Evolutionary conservation across 2,797 vertebrate genomes (phyloP).

Genomic region (Coendou prehensilis): DNA sequence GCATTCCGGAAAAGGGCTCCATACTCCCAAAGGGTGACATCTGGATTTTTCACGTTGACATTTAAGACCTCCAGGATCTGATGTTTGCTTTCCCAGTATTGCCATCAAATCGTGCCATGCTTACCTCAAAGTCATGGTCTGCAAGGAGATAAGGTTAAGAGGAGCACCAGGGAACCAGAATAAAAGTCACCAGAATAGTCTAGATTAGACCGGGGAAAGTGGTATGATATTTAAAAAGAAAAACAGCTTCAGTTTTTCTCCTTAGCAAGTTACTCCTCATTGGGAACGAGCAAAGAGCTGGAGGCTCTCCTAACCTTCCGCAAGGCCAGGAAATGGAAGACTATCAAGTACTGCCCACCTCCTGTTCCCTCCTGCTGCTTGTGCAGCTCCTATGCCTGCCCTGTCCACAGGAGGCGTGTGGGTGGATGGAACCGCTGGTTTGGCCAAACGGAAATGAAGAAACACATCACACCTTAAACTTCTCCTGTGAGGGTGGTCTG

Average conservation of each 20-base stretch:
- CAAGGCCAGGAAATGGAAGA: neutral
- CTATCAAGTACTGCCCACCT: too few relatives aligned
- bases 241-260: neutral
- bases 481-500: fast-evolving
- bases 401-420: fast-evolving
- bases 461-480: neutral
- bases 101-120: neutral
- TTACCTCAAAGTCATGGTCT: neutral
- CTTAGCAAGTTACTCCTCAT: neutral
- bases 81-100: neutral
- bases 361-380: neutral
- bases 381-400: fast-evolving
- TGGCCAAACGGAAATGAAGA: neutral
- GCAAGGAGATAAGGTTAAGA: neutral
- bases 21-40: fast-evolving
- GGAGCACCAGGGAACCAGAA: neutral
- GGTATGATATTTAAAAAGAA: neutral
- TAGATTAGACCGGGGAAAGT: neutral
- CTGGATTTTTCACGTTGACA: neutral
- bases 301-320: neutral
- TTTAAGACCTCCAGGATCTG: neutral
- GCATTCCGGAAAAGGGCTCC: neutral
- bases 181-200: neutral
- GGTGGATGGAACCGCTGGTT: fast-evolving
- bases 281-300: neutral